phyloP scores from a whole-genome alignment of 2,797 vertebrate genomes.

The Novumbra hubbsi region DNA sequence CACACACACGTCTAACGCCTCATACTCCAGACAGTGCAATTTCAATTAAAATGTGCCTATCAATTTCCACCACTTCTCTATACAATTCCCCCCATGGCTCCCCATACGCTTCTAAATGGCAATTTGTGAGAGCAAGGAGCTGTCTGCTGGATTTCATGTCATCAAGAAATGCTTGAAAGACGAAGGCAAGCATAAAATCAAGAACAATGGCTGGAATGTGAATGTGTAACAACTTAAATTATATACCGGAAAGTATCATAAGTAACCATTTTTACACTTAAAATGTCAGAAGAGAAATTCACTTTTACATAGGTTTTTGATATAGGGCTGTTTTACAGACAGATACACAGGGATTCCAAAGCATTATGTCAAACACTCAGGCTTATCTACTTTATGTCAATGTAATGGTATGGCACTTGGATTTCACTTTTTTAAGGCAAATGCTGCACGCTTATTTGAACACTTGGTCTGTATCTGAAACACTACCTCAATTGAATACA shows the following conservation, averaged over 20 bases:
- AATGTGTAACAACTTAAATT: neutral
- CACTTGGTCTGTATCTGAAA: neutral
- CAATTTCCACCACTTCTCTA: constrained; percentile 5
- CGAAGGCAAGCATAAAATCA: neutral
- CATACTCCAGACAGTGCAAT: constrained; percentile 3
- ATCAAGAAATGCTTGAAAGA: neutral
- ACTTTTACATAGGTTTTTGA: neutral
- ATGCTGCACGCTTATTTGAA: neutral
- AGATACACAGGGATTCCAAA: neutral
- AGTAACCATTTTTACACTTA: neutral
- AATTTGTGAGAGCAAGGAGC: neutral
- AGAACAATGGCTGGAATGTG: neutral
- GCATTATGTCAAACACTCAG: neutral
- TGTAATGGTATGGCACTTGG: neutral
- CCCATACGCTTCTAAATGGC: neutral
- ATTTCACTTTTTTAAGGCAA: neutral
- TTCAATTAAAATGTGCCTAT: constrained; percentile 12
- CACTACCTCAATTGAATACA: neutral
- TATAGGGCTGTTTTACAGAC: neutral
- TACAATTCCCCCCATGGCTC: neutral
- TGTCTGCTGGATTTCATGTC: neutral
- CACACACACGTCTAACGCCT: neutral
- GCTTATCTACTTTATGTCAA: neutral
- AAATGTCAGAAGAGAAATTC: neutral
- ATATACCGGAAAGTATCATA: neutral